Evolutionary conservation across 1,140 invertebrate genomes (phyloP), one percentile per base, ranked within the genome.

Genomic region (Paralvinella palmiformis): DNA sequence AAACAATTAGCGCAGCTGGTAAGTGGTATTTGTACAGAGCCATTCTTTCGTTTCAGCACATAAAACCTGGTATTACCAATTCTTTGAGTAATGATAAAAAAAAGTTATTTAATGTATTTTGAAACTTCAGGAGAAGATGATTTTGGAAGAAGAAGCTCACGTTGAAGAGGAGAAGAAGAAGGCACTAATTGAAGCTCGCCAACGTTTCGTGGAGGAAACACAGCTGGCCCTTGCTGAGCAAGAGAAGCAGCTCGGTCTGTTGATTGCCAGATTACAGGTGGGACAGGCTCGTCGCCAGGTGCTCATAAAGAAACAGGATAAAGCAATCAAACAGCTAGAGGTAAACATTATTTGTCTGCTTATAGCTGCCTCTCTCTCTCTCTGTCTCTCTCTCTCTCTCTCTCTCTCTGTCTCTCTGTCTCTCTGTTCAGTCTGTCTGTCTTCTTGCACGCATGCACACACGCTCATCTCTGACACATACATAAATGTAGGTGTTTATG

Each of bases 251-350:
- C 63, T 79, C 15, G 71, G 74, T 27, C 53, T 66, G 33, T 52
- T 76, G 24, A 78, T 79, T 67, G 77, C 73, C n/a, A 68, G 72
- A 59, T 60, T 79, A 41, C 73, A 79, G 74, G 71, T 77, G 44
- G 75, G 77, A 24, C 69, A 73, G 36, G 77, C 75, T 13, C 71
- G 76, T 66, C 62, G 77, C 64, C 65, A 74, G 62, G 73, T 72
- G 0, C 70, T 78, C 31, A 60, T 78, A 29, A 59, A 69, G 45
- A 75, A 76, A 57, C 77, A 79, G 65, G 75, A 78, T 61, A 68
- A 70, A 53, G 72, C 69, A 20, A 60, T 78, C 20, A 73, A 75
- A 62, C 67, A 74, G 52, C 65, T 78, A 52, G 72, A 79, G 72
- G 75, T 77, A 71, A 37, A 3, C 2, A 3, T 27, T 22, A 10